Base-by-base conservation (phyloP, 2,888 invertebrate species). In the Orgyia antiqua region DNA sequence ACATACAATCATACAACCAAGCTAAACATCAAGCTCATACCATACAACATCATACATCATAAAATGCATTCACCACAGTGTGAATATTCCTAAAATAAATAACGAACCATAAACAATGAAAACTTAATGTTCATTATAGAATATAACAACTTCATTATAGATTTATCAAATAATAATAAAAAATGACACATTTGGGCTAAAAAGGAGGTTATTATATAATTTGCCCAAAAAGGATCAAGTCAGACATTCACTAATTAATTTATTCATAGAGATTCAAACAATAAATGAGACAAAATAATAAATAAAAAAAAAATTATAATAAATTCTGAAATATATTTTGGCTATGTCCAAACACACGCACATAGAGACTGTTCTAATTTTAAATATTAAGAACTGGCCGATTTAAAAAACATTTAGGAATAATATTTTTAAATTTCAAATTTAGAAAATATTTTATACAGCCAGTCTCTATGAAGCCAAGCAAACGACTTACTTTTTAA, bases 101-200 rank as follows among this genome's bases (percentile, higher is more conserved):
- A 68, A 68, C 65, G 37, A 50, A 56, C 46, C 42, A 67, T 72
- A 74, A 62, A 72, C 68, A 76, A 67, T 71, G 59, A 67, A 76
- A 79, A 79, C 72, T 69, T 72, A 75, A 77, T 62, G 37, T 29
- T 36, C n/a, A n/a, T 15, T 15, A 15, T 15, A 15, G 4, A 15
- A 15, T 15, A 15, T 15, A 15, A 61, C 55, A 61, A 49, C 54
- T 48, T 44, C 33, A 41, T 47, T 36, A 45, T 36, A 55, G 52
- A 40, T 38, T 33, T 24, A 51, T 30, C 25, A 32, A 39, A 49
- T 36, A 42, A 36, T 29, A 28, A 35, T 23, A 28, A 31, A 18
- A 24, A 17, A 30, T 19, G 27, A 23, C 13, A 33, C 29, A 15
- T 38, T 39, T 40, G 27, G 51, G 39, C 26, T 28, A 19, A 33